These are phyloP conservation scores for Altica lythri DNA, from an alignment of 2,888 invertebrate genomes.

Conservation along the genomic window DNA sequence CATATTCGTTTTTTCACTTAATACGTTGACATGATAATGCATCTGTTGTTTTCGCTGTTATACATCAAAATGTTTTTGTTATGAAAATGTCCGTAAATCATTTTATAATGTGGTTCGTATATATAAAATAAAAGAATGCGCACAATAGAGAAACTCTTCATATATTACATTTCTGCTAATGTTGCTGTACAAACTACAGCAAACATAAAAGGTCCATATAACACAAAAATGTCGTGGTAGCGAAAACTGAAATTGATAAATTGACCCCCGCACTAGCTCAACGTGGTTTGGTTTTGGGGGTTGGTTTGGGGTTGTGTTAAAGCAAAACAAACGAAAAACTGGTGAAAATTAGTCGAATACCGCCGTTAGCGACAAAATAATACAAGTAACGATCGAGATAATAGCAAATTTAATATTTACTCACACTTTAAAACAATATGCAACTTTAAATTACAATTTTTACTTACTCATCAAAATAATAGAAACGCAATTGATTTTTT, in stretches of 20 bases:
- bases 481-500: too few relatives aligned
- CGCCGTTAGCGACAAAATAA: slow-evolving; percentile 40
- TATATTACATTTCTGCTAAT: slow-evolving; percentile 50
- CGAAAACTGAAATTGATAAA: slow-evolving; percentile 51
- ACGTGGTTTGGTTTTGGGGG: slow-evolving; percentile 34
- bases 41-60: slow-evolving; percentile 42
- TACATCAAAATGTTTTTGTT: slow-evolving; percentile 44
- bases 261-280: slow-evolving; percentile 39
- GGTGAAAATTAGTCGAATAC: slow-evolving; percentile 41
- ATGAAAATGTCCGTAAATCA: slow-evolving; percentile 44
- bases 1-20: slow-evolving; percentile 37
- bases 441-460: too few relatives aligned
- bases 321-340: slow-evolving; percentile 44
- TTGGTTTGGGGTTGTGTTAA: slow-evolving; percentile 36
- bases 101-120: slow-evolving; percentile 44
- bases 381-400: too few relatives aligned
- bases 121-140: slow-evolving; percentile 46
- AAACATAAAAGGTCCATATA: slow-evolving; percentile 47
- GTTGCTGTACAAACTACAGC: slow-evolving; percentile 47
- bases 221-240: slow-evolving; percentile 46
- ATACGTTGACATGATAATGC: slow-evolving; percentile 45
- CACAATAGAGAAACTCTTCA: slow-evolving; percentile 47
- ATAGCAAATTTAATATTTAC: too few relatives aligned
- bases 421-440: too few relatives aligned
- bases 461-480: too few relatives aligned